These are phyloP conservation scores for Eubucco bourcierii DNA, from an alignment of 2,113 vertebrate genomes.

Conservation along the genomic window DNA sequence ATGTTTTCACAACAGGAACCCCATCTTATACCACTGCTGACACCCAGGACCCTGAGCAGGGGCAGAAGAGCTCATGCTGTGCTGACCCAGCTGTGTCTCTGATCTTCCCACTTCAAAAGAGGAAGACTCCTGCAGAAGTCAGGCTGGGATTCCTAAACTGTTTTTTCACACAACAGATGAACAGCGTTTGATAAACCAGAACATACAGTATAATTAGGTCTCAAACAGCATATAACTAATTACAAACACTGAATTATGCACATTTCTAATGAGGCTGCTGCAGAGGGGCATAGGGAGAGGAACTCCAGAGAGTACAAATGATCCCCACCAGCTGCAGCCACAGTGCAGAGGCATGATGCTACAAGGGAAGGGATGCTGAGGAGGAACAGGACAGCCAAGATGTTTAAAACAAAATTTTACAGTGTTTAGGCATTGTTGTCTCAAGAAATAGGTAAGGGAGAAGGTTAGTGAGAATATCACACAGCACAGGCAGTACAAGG, in stretches of 20 bases:
- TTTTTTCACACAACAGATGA: constrained; percentile 63
- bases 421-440: not conserved
- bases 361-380: not conserved
- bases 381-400: fast-evolving
- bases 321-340: not conserved
- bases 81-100: constrained; percentile 9
- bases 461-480: not conserved
- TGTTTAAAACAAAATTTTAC: not conserved
- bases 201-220: constrained; percentile 20
- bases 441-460: not conserved
- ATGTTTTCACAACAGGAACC: not conserved
- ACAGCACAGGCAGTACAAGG: not conserved
- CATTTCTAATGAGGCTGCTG: not conserved
- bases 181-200: constrained; percentile 22
- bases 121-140: constrained; percentile 10
- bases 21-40: not conserved
- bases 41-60: not conserved
- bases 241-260: constrained; percentile 1
- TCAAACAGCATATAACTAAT: constrained; percentile 27
- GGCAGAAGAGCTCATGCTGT: not conserved
- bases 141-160: constrained; percentile 23
- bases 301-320: not conserved
- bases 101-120: constrained; percentile 50
- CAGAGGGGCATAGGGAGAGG: not conserved
- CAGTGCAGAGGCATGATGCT: fast-evolving